phyloP scores from a whole-genome alignment of 1,140 invertebrate species.

The Agraylea sexmaculata region DNA sequence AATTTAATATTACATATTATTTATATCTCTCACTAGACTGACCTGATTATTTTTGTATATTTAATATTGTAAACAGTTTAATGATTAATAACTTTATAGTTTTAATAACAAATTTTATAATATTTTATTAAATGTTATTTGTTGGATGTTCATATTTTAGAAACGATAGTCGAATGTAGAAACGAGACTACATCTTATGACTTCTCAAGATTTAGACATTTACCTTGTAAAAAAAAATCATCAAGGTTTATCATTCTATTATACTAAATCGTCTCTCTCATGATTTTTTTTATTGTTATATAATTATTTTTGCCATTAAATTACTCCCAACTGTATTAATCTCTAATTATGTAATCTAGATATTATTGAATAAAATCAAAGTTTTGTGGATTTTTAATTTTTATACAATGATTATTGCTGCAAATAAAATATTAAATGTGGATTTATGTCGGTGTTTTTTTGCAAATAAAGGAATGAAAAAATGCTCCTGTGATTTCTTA shows the following conservation, averaged over 20 bases:
- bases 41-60: constrained; percentile 25
- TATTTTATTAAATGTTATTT: constrained; percentile 16
- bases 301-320: background rate
- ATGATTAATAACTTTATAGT: constrained; percentile 16
- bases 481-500: too few species aligned
- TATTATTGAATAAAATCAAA: background rate
- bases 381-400: background rate
- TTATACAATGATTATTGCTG: background rate
- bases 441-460: background rate
- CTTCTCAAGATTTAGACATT: background rate
- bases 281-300: background rate
- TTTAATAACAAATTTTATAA: constrained; percentile 20
- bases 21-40: constrained; percentile 29
- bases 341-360: background rate
- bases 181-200: background rate
- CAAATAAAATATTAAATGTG: background rate
- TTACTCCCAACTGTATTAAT: background rate
- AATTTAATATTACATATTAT: constrained; percentile 12
- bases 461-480: background rate
- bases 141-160: constrained; percentile 2
- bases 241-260: background rate
- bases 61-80: constrained; percentile 22
- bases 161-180: background rate
- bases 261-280: background rate
- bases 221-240: background rate